These are phyloP conservation scores for Ptilonorhynchus violaceus DNA, from an alignment of 2,113 vertebrate genomes.

Conservation along the genomic window DNA sequence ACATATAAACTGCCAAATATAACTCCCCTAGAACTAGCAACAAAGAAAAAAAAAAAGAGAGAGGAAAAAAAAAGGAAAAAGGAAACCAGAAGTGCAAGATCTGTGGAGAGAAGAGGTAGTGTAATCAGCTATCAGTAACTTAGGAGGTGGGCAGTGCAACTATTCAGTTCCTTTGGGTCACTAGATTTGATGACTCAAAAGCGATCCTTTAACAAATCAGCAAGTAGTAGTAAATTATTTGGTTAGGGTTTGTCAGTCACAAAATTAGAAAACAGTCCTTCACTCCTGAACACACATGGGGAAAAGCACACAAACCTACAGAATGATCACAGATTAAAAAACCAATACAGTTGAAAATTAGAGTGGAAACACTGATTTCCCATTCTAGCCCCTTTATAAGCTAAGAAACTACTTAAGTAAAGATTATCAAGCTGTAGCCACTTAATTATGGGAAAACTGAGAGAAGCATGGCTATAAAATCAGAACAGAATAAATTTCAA, in stretches of 20 bases:
- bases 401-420: neutral
- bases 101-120: neutral
- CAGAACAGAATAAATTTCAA: neutral
- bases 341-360: neutral
- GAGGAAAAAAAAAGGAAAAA: fast-evolving
- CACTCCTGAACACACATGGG: neutral
- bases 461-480: neutral
- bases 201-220: neutral
- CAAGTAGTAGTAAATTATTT: neutral
- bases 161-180: neutral
- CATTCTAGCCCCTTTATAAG: neutral
- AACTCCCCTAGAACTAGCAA: neutral
- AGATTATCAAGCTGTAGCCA: neutral
- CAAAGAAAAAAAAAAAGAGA: fast-evolving
- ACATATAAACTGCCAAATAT: neutral
- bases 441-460: neutral
- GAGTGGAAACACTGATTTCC: neutral
- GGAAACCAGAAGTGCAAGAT: neutral
- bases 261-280: neutral
- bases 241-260: neutral
- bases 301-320: neutral
- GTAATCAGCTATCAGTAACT: neutral
- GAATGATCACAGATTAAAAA: neutral
- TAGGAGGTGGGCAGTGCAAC: neutral
- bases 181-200: neutral